These are phyloP conservation scores for Notospermus geniculatus DNA, from an alignment of 1,140 invertebrate genomes.

Conservation along the genomic window DNA sequence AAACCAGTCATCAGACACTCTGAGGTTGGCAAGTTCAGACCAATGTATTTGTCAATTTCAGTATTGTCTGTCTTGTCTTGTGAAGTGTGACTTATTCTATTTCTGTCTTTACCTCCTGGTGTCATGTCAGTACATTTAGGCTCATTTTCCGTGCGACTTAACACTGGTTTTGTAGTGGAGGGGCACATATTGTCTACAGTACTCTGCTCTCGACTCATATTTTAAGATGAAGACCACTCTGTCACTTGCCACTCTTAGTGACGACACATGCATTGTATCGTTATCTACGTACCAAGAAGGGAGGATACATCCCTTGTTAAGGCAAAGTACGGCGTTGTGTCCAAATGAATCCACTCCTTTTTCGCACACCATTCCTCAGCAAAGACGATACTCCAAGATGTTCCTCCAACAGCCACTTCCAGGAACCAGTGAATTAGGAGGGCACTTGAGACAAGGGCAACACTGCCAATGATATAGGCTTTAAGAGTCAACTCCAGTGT, in stretches of 20 bases:
- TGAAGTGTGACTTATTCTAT: too few relatives aligned
- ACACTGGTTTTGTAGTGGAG: too few relatives aligned
- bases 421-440: conserved; percentile 48
- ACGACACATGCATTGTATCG: too few relatives aligned
- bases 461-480: conserved; percentile 27
- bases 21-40: too few relatives aligned
- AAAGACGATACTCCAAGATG: conserved; percentile 61
- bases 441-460: conserved; percentile 28
- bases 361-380: conserved; percentile 65
- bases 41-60: too few relatives aligned
- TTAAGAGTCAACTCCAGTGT: conserved; percentile 24
- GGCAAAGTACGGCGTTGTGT: conserved; percentile 62
- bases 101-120: too few relatives aligned
- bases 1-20: too few relatives aligned
- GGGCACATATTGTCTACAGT: too few relatives aligned
- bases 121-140: too few relatives aligned
- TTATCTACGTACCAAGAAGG: conserved; percentile 26
- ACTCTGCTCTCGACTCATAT: background rate
- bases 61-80: too few relatives aligned
- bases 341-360: conserved; percentile 60
- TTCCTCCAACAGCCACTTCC: conserved; percentile 54
- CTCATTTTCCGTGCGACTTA: too few relatives aligned
- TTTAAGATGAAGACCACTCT: background rate
- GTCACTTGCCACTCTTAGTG: background rate
- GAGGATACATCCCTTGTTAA: conserved; percentile 48